These are phyloP conservation scores for Abrostola tripartita DNA, from an alignment of 2,888 invertebrate species.

Conservation along the genomic window DNA sequence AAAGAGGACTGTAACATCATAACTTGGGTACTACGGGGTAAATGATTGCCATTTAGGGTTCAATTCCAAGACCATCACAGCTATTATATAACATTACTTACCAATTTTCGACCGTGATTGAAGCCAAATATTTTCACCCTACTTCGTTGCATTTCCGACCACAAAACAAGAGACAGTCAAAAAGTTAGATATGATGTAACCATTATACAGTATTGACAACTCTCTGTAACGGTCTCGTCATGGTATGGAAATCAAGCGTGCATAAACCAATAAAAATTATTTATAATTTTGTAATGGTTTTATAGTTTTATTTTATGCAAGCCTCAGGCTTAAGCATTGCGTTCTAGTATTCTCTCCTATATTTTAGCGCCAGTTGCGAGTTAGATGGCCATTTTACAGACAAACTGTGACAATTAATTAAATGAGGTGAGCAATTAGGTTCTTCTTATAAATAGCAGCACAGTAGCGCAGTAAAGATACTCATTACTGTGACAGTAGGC, in stretches of 20 bases:
- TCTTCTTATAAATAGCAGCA: no score
- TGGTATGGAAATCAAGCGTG: conserved; percentile 1
- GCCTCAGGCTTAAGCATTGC: not conserved
- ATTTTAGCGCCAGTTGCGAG: not conserved
- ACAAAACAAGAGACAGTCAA: not conserved
- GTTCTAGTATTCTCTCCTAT: not conserved
- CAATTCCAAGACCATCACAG: no score
- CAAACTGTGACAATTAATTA: not conserved
- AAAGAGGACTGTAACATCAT: no score
- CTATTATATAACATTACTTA: not conserved
- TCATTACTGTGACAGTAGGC: no score
- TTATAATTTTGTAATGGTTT: not conserved
- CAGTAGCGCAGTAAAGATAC: no score
- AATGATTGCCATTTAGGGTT: no score
- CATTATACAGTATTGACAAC: not conserved
- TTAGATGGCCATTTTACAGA: not conserved
- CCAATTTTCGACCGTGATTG: not conserved
- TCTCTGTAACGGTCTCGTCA: not conserved
- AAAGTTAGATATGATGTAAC: not conserved
- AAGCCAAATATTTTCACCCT: not conserved
- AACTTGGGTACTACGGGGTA: no score
- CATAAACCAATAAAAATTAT: not conserved
- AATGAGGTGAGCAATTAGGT: no score
- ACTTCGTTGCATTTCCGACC: not conserved
- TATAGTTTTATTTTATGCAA: not conserved